Evolutionary conservation across 2,113 vertebrate species (phyloP).

Genomic region (Ophthalmolycus amberensis): DNA sequence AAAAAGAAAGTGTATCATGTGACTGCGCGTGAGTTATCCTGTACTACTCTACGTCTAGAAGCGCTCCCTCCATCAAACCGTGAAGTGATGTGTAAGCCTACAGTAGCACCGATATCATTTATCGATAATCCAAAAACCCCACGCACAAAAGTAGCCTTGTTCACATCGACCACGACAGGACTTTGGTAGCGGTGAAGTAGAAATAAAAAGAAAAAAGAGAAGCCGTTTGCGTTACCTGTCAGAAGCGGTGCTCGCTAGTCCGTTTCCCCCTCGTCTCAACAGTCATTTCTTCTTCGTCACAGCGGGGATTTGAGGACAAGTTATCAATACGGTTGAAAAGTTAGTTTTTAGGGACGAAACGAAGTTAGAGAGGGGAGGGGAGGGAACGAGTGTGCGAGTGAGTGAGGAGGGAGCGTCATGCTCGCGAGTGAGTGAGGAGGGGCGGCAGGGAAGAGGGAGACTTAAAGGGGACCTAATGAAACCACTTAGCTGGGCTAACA

Average conservation of each 20-base stretch:
- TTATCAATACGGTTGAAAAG: conserved; percentile 16
- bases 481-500: background rate
- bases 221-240: conserved; percentile 62
- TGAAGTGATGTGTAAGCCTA: too few species aligned
- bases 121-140: conserved; percentile 29
- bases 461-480: background rate
- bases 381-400: background rate
- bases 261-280: background rate
- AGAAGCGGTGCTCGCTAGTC: conserved; percentile 27
- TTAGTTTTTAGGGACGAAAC: conserved; percentile 9
- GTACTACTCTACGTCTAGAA: background rate
- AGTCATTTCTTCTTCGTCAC: conserved; percentile 37
- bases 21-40: background rate
- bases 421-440: background rate
- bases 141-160: conserved; percentile 48
- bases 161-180: background rate
- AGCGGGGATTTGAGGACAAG: background rate
- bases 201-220: background rate
- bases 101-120: background rate
- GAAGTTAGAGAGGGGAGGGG: conserved; percentile 30
- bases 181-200: background rate
- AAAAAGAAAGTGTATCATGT: background rate
- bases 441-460: background rate
- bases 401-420: background rate
- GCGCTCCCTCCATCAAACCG: too few species aligned